A percentile compares a stretch with the other conserved stretches of the same genome.
phyloP scores from a whole-genome alignment of 2,888 invertebrate species.

The Urechis unicinctus region DNA sequence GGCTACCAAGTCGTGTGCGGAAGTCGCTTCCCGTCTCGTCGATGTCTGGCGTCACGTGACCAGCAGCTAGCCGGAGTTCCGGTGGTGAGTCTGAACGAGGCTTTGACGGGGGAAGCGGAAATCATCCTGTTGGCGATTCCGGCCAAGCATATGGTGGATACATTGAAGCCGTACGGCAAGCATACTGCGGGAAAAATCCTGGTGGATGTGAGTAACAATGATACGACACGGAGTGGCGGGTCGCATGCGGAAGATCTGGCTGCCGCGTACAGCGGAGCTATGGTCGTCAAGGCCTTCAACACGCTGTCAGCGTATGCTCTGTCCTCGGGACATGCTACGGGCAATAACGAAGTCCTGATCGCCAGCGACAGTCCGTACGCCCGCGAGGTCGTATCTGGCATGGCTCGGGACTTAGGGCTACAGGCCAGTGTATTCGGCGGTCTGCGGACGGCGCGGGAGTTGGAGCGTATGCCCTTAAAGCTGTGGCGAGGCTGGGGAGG shows the following conservation, averaged over 20 bases:
- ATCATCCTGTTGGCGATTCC: no score
- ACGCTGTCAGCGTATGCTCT: no score
- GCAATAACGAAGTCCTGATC: constrained; percentile 8
- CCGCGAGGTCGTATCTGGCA: constrained; percentile 22
- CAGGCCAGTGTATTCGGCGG: constrained; percentile 29
- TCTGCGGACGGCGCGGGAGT: constrained; percentile 25
- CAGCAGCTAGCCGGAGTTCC: no score
- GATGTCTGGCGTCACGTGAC: no score
- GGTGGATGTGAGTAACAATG: constrained; percentile 35
- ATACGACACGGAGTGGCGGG: background rate
- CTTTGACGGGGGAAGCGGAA: no score
- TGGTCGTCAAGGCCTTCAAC: no score
- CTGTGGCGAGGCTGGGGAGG: constrained; percentile 32
- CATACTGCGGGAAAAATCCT: constrained; percentile 24
- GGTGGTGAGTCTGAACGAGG: no score
- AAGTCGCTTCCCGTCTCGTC: no score
- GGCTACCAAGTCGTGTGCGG: no score
- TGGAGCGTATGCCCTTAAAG: constrained; percentile 25
- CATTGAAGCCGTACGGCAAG: background rate
- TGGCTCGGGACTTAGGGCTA: constrained; percentile 34
- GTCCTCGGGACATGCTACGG: background rate
- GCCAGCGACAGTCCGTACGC: constrained; percentile 26
- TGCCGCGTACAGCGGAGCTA: no score
- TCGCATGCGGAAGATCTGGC: background rate
- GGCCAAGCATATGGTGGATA: no score